phyloP scores from a whole-genome alignment of 2,888 invertebrate genomes.

The Myopa tessellatipennis region DNA sequence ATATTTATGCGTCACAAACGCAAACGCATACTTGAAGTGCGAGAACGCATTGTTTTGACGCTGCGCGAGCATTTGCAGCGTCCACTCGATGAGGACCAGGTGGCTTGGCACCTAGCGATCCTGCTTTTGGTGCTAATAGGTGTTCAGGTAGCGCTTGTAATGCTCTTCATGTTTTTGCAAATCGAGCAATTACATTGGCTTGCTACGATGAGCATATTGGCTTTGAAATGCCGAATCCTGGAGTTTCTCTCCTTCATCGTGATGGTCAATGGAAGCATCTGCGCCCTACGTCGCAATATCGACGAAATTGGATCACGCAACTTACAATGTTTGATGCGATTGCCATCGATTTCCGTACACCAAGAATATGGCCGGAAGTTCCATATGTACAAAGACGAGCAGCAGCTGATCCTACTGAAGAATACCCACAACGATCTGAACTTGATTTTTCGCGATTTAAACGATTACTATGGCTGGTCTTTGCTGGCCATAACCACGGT shows the following conservation, averaged over 20 bases:
- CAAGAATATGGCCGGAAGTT: not conserved
- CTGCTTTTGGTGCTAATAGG: constrained; percentile 46
- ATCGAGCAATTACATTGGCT: constrained; percentile 47
- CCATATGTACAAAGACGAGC: constrained; percentile 38
- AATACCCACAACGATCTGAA: constrained; percentile 59
- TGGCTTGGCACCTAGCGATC: constrained; percentile 12
- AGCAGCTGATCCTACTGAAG: constrained; percentile 55
- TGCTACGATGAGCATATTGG: constrained; percentile 51
- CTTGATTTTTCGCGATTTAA: constrained; percentile 55
- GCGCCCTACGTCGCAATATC: constrained; percentile 46
- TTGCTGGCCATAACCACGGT: constrained; percentile 57
- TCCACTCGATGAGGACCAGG: constrained; percentile 12
- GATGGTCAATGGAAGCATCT: constrained; percentile 49
- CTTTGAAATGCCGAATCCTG: constrained; percentile 55
- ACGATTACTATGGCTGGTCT: constrained; percentile 64
- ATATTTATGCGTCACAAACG: constrained; percentile 45
- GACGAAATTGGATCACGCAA: constrained; percentile 52
- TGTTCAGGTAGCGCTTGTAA: constrained; percentile 38
- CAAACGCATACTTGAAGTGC: constrained; percentile 43
- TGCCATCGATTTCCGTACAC: not conserved
- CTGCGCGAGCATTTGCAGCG: constrained; percentile 42
- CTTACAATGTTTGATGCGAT: constrained; percentile 30
- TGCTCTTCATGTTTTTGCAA: constrained; percentile 42
- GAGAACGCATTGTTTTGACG: constrained; percentile 45
- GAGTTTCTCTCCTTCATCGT: constrained; percentile 49